A percentile compares a stretch with the other conserved stretches of the same genome.
These are phyloP conservation scores for Margarornis squamiger DNA, from an alignment of 2,797 vertebrate species.

Conservation along the genomic window DNA sequence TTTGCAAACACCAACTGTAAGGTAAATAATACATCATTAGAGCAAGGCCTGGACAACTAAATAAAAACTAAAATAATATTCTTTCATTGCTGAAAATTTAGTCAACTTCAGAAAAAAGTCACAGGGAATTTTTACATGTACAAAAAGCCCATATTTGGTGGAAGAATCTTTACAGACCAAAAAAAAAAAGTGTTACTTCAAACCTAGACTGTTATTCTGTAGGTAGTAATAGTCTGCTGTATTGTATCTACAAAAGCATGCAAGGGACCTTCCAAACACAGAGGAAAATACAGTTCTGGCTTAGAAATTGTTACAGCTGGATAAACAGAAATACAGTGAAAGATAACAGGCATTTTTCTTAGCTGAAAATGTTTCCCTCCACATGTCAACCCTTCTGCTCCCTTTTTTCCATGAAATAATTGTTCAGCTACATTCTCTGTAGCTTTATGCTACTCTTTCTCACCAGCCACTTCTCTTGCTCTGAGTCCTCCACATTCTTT, in stretches of 20 bases:
- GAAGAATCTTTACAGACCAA: not conserved
- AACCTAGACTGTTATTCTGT: not conserved
- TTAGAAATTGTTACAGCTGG: not conserved
- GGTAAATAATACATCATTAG: conserved; percentile 18
- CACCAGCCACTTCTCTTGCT: not conserved
- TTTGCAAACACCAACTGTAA: conserved; percentile 62
- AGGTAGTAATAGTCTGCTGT: not conserved
- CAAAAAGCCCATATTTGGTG: not conserved
- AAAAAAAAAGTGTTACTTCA: not conserved
- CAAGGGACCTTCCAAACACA: not conserved
- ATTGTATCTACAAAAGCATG: not conserved
- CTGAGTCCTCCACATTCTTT: not conserved
- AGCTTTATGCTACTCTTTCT: not conserved
- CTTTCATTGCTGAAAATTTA: not conserved
- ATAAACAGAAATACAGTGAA: not conserved
- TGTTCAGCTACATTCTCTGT: not conserved
- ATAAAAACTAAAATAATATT: not conserved
- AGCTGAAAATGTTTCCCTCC: not conserved
- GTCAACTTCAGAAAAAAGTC: not conserved
- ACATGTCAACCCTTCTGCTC: not conserved
- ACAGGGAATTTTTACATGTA: not conserved
- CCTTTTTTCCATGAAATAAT: not conserved
- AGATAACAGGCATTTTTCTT: not conserved
- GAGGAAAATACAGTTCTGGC: not conserved
- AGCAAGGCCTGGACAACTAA: not conserved